Base-by-base conservation (phyloP, 2,888 invertebrate species). In the Apodemia mormo region DNA sequence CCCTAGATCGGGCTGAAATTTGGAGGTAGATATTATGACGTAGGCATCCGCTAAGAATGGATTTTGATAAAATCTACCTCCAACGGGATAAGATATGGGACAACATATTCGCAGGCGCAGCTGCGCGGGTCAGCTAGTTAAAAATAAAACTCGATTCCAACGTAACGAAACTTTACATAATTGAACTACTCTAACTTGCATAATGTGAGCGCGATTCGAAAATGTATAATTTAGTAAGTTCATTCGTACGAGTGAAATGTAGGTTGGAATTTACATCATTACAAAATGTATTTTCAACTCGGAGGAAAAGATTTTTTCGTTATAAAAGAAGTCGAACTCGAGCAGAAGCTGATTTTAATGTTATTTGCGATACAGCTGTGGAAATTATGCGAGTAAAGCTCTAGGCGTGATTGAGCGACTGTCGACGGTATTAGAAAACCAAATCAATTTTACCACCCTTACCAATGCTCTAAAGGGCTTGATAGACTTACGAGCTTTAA, bases 391-490 rank as follows among this genome's bases (percentile, higher is more conserved):
- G 82, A 80, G 80, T 83, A 80, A 80, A 82, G 80, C 82, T 80
- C 75, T 82, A 84, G 75, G 80, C 89, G 90, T 91, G 90, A 90
- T 86, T 85, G 84, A 87, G 84, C 80, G 81, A 82, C 85, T 86
- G 89, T 86, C 86, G 80, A 75, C 75, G 83, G 89, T 84, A 90
- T 90, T 89, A 89, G 85, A 83, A 82, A 80, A 80, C 83, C 82
- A 84, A 90, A 88, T 89, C 88, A 87, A 88, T 89, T 88, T 82
- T 76, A 78, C 73, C 67, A 78, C 83, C 83, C 81, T 80, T 87
- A 89, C 89, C 73, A 83, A 29, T 49, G 49, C 5, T 49, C 49
- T 14, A 14, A 49, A 14, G 12, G 49, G 14, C 49, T 49, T 49
- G 1, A 49, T 49, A 49, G 49, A 49, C 49, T 3, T 49, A 49